Evolutionary conservation across 2,797 vertebrate species (phyloP).

Genomic region (Melanogrammus aeglefinus): DNA sequence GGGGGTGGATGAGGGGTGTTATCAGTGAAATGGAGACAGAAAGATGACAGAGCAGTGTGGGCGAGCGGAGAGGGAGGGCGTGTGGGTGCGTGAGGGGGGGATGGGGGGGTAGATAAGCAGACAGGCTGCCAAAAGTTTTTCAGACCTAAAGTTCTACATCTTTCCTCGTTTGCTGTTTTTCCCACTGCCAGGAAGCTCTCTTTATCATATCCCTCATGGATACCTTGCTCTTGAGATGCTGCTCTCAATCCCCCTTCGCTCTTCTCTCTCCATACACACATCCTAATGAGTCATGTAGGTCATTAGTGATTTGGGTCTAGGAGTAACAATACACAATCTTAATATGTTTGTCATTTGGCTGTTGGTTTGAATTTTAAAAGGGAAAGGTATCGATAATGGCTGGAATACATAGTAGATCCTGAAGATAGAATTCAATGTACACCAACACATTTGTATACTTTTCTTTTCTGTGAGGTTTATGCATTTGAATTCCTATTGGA

Average conservation of each 20-base stretch:
- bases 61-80: not conserved
- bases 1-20: not conserved
- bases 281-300: not conserved
- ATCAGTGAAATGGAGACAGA: not conserved
- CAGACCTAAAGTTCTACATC: conserved; percentile 2
- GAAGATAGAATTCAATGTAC: not conserved
- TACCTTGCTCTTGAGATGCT: not conserved
- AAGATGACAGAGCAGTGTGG: conserved; percentile 1
- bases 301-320: not conserved
- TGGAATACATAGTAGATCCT: not conserved
- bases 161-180: not conserved
- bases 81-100: not conserved
- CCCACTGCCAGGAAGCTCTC: not conserved
- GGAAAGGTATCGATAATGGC: not conserved
- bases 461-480: not conserved
- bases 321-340: not conserved
- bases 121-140: conserved; percentile 14
- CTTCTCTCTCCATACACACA: not conserved
- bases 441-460: not conserved
- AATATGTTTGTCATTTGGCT: not conserved
- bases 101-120: conserved; percentile 1
- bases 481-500: not conserved
- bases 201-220: conserved; percentile 1
- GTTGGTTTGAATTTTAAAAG: not conserved
- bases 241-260: not conserved